A percentile compares a stretch with the other conserved stretches of the same genome.
phyloP scores from a whole-genome alignment of 1,140 invertebrate species.

The Amyelois transitella region DNA sequence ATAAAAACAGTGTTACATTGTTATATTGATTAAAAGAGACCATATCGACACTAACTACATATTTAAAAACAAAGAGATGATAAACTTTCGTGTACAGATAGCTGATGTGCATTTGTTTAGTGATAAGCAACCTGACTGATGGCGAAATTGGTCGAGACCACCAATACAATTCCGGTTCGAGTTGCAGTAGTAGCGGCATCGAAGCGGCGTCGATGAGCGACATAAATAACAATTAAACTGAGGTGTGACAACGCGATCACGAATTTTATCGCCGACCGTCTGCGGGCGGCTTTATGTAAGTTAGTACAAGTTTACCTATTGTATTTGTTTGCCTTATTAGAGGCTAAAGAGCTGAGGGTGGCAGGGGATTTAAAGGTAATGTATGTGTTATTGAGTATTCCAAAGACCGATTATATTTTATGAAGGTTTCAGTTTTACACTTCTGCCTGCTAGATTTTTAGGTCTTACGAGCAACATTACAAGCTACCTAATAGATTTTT shows the following conservation, averaged over 20 bases:
- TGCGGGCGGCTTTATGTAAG: neutral
- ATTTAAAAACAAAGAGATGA: no score
- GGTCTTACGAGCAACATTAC: no score
- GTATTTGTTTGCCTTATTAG: neutral
- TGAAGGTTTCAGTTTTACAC: no score
- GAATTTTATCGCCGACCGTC: constrained; percentile 28
- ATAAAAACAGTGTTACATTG: no score
- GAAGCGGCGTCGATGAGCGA: constrained; percentile 27
- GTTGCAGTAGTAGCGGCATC: constrained; percentile 1
- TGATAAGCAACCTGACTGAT: no score
- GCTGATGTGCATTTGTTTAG: no score
- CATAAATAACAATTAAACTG: constrained; percentile 61
- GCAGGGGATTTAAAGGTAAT: neutral
- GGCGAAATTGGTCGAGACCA: neutral
- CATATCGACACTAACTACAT: no score
- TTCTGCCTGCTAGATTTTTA: no score
- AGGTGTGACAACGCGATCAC: constrained; percentile 44
- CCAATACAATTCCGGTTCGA: neutral
- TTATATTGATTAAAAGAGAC: no score
- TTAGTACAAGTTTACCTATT: neutral
- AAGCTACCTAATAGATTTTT: no score
- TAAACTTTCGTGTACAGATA: no score
- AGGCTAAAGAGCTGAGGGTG: neutral
- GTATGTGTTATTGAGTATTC: neutral
- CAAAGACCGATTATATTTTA: no score